Evolutionary conservation across 2,888 invertebrate species (phyloP).

Genomic region (Stenolophus ochropezus): DNA sequence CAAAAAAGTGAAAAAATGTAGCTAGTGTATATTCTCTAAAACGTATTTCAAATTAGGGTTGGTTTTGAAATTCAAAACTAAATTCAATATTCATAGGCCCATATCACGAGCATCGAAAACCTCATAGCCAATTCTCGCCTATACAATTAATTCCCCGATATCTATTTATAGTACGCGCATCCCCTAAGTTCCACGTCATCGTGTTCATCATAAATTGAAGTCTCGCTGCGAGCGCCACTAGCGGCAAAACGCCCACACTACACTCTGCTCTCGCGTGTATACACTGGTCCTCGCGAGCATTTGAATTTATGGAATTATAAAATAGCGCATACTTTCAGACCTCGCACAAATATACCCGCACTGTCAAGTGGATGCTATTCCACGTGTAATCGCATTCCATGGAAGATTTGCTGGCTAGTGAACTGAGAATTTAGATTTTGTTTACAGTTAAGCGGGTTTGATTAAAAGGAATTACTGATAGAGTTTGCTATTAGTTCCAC

Average conservation of each 20-base stretch:
- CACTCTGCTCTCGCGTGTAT: no score
- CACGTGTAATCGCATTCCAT: conserved; percentile 40
- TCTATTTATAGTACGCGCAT: conserved; percentile 15
- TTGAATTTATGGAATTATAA: conserved; percentile 42
- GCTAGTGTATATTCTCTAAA: no score
- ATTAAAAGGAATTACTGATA: conserved; percentile 37
- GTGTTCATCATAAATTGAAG: conserved; percentile 35
- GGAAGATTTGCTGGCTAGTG: conserved; percentile 48
- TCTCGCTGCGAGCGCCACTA: neutral
- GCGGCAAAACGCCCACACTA: no score
- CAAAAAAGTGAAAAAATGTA: no score
- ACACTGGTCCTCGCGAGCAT: conserved; percentile 26
- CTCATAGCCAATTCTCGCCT: neutral
- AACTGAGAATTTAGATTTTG: conserved; percentile 43
- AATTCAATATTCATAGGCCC: no score
- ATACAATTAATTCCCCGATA: conserved; percentile 12
- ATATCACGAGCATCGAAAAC: no score
- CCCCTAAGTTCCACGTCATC: neutral
- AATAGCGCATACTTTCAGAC: conserved; percentile 18
- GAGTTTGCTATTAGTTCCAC: neutral
- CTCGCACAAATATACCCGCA: conserved; percentile 14
- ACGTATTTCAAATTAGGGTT: no score
- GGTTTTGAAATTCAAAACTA: no score
- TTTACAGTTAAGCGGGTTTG: conserved; percentile 43
- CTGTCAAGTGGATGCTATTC: conserved; percentile 13